A percentile compares a stretch with the other conserved stretches of the same genome.
Evolutionary conservation across 30 jellyfish, hydroid and myxozoan species (phyloP).

Genomic region (Aurelia sp.): DNA sequence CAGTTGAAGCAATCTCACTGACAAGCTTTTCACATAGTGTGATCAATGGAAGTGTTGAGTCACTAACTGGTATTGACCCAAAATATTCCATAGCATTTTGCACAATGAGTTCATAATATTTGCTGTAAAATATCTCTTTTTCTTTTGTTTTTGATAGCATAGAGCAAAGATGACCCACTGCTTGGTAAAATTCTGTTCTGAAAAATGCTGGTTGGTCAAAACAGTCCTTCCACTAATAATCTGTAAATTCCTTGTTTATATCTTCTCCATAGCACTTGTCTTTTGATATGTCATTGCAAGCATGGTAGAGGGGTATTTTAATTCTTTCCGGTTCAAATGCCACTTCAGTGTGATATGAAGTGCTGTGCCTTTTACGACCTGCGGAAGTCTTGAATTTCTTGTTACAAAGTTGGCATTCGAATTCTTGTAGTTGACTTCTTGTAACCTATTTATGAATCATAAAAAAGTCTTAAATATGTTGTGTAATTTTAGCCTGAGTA

Average conservation of each 20-base stretch:
- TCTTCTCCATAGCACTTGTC: too few relatives aligned
- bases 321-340: too few relatives aligned
- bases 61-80: conserved; percentile 7
- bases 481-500: too few relatives aligned
- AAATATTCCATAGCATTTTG: conserved; percentile 34
- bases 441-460: too few relatives aligned
- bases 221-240: background rate
- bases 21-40: conserved; percentile 33
- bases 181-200: conserved; percentile 3
- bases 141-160: conserved; percentile 17
- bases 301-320: too few relatives aligned
- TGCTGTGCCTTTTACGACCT: too few relatives aligned
- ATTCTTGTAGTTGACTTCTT: too few relatives aligned
- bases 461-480: too few relatives aligned
- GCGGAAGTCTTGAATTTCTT: too few relatives aligned
- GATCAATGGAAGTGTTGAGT: conserved; percentile 32
- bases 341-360: too few relatives aligned
- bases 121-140: conserved; percentile 29
- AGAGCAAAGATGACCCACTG: background rate
- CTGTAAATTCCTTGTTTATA: background rate
- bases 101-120: conserved; percentile 32
- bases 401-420: too few relatives aligned
- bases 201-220: conserved; percentile 13
- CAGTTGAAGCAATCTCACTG: conserved; percentile 30
- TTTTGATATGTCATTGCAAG: too few relatives aligned